Conservation (phyloP, 92 coral and sea anemone species). For the Paramuricea clavata region DNA sequence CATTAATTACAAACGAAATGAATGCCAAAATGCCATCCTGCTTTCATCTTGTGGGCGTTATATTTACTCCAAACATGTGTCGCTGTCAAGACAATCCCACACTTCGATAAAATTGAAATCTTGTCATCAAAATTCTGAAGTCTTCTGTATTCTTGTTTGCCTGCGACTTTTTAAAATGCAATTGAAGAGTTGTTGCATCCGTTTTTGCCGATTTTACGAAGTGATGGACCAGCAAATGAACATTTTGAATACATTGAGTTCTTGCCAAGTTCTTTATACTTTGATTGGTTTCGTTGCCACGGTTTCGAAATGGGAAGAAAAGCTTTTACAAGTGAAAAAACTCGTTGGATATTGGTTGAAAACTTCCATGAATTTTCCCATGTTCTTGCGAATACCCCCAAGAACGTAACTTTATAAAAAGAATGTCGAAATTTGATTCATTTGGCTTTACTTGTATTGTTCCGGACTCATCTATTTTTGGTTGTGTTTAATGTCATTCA, state of each 20-base stretch:
- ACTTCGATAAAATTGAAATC: constrained; percentile 11
- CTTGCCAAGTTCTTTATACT: neutral
- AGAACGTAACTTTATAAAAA: neutral
- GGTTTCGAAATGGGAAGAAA: constrained; percentile 7
- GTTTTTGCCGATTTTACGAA: neutral
- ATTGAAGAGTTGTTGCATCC: neutral
- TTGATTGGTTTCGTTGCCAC: neutral
- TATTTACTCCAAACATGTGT: constrained; percentile 27
- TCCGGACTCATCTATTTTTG: neutral
- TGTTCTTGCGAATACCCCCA: neutral
- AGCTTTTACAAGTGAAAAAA: neutral
- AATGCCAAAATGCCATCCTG: constrained; percentile 5
- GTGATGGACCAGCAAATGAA: neutral
- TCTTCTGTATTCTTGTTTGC: neutral
- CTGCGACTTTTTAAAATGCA: neutral
- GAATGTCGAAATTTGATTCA: neutral
- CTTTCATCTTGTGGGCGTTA: constrained; percentile 34
- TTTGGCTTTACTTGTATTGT: neutral
- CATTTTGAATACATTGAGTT: neutral
- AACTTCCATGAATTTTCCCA: neutral
- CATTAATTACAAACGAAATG: constrained; percentile 22
- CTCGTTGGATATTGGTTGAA: neutral
- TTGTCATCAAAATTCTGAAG: neutral
- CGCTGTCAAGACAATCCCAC: constrained; percentile 34
- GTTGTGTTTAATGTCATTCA: constrained; percentile 24